A percentile compares a stretch with the other conserved stretches of the same genome.
phyloP scores from a whole-genome alignment of 2,888 invertebrate species.

The Hoplodrina ambigua region DNA sequence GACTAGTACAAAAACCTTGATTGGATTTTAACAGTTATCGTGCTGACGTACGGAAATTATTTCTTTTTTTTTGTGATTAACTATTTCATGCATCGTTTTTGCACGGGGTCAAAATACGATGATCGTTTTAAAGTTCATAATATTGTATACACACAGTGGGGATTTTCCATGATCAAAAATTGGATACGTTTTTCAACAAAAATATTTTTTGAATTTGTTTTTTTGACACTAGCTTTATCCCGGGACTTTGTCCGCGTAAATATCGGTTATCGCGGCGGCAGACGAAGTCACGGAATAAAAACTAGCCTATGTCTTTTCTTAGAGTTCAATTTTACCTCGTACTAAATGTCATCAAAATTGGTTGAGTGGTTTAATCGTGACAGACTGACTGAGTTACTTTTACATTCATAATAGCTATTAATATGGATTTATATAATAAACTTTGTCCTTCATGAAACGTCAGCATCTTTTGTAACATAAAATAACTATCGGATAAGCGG shows the following conservation, averaged over 20 bases:
- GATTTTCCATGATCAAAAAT: constrained; percentile 1
- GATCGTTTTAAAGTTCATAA: not conserved
- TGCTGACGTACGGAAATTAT: not conserved
- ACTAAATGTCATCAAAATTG: too few species aligned
- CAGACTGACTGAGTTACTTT: too few species aligned
- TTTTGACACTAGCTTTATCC: not conserved
- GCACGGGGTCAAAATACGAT: not conserved
- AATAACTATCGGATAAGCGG: not conserved
- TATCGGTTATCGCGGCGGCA: too few species aligned
- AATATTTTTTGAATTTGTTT: not conserved
- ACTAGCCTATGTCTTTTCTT: too few species aligned
- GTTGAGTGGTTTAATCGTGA: too few species aligned
- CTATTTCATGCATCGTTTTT: constrained; percentile 9
- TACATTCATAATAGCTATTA: not conserved
- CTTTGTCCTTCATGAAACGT: not conserved
- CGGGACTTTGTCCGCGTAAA: too few species aligned
- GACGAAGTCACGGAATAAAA: not conserved
- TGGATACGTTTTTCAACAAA: not conserved
- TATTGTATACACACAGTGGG: not conserved
- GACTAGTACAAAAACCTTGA: constrained; percentile 10
- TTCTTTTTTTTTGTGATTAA: constrained; percentile 8
- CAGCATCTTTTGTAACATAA: not conserved
- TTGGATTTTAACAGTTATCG: constrained; percentile 7
- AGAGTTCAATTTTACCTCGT: too few species aligned
- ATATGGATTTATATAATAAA: too few species aligned